Conservation (phyloP, 2,113 vertebrate species). For the Phaethon lepturus region DNA sequence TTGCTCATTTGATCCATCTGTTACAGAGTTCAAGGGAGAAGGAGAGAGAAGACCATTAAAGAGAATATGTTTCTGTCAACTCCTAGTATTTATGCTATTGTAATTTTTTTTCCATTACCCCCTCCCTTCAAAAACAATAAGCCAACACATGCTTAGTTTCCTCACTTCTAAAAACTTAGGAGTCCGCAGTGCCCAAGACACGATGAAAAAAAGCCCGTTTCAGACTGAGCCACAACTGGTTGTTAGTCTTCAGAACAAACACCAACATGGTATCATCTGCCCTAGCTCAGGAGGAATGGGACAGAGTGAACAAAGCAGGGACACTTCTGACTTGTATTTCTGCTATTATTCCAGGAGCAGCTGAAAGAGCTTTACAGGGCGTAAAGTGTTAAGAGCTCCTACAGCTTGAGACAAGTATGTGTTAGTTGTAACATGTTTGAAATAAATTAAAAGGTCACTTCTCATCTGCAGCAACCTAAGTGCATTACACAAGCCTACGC, state of each 20-base stretch:
- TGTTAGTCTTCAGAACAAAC: neutral
- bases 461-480: neutral
- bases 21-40: neutral
- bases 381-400: neutral
- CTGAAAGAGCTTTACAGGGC: neutral
- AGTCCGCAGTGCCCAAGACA: neutral
- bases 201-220: accelerated
- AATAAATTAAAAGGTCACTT: neutral
- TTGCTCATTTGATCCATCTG: neutral
- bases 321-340: neutral
- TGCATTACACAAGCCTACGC: neutral
- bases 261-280: neutral
- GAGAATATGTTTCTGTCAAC: neutral
- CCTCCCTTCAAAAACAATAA: neutral
- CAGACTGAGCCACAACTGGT: neutral
- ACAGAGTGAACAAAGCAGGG: neutral
- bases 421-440: neutral
- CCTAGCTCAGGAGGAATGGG: neutral
- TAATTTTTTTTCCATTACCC: neutral
- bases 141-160: neutral
- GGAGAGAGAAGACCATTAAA: neutral
- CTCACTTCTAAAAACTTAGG: neutral
- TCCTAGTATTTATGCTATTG: neutral
- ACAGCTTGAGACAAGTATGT: neutral
- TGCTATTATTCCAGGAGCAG: neutral